Conservation (phyloP, 37 sponge, comb jelly and placozoan species). For the Mnemiopsis leidyi region DNA sequence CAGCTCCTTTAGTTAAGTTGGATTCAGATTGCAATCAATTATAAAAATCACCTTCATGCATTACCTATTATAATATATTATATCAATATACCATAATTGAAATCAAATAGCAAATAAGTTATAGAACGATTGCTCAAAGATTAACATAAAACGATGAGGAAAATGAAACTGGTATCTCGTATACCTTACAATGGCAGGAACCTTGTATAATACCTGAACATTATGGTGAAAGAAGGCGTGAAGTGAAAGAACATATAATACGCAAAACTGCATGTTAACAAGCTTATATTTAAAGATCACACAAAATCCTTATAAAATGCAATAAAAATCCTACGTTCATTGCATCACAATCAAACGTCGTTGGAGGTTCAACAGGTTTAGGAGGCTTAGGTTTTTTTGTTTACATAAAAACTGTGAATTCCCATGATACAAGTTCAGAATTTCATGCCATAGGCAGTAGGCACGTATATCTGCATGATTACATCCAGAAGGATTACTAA, state of each 20-base stretch:
- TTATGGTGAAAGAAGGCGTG: not conserved
- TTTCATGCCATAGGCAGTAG: too few species aligned
- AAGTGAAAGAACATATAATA: not conserved
- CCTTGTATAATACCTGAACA: too few species aligned
- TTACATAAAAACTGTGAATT: too few species aligned
- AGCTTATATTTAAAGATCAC: not conserved
- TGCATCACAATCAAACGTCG: not conserved
- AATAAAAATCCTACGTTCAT: not conserved
- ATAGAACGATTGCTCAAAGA: not conserved
- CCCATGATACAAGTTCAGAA: too few species aligned
- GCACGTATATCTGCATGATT: too few species aligned
- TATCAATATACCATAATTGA: not conserved
- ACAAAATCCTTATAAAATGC: not conserved
- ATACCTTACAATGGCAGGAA: not conserved
- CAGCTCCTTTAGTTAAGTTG: too few species aligned
- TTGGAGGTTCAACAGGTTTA: too few species aligned
- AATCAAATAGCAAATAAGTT: constrained; percentile 38
- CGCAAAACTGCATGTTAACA: not conserved
- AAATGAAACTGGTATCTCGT: not conserved
- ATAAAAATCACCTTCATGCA: not conserved
- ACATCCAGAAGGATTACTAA: too few species aligned
- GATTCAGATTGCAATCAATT: not conserved
- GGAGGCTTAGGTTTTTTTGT: too few species aligned
- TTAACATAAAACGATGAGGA: not conserved
- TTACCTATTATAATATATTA: not conserved